Base-by-base conservation (phyloP, 2,888 invertebrate species). In the Galerucella pusilla region DNA sequence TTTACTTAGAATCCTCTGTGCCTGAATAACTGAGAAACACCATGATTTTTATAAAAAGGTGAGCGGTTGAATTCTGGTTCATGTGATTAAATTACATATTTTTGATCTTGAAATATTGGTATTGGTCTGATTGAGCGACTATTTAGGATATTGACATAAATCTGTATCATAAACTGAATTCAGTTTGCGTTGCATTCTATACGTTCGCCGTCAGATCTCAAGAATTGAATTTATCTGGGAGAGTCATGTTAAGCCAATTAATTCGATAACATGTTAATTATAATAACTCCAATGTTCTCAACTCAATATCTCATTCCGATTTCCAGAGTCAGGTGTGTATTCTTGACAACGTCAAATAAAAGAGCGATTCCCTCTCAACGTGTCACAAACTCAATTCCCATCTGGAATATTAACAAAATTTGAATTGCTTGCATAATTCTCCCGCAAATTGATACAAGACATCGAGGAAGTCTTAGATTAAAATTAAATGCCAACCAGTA, bases 401-500 rank as follows among this genome's bases (percentile, higher is more conserved):
- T 49, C 61, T 49, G 16, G 69, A 69, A 69, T 69, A 69, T 69
- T 69, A 69, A 69, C 61, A 49, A 61, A 69, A 69, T 49, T 60
- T 69, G 61, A 69, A 61, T 69, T 25, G 61, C 70, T 65, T 74
- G 65, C 64, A 74, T 77, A 73, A 77, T 75, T 77, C 71, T 73
- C 65, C 68, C 64, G 73, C 72, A 74, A 77, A 77, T 77, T 77
- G 75, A 77, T 75, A 77, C 75, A 74, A 64, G 67, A 68, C 71
- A 74, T 54, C 25, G 42, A 54, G 57, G n/a, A 69, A 60, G 35
- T 57, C 45, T 65, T 59, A 65, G 63, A 25, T 28, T 42, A 20
- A 16, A 20, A 65, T 46, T 65, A 69, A 75, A 70, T 61, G 61
- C 61, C 73, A 76, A 52, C 71, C 69, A 46, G 25, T 59, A 65